These are phyloP conservation scores for Lepidotrigona ventralis DNA, from an alignment of 1,140 invertebrate genomes.

Conservation along the genomic window DNA sequence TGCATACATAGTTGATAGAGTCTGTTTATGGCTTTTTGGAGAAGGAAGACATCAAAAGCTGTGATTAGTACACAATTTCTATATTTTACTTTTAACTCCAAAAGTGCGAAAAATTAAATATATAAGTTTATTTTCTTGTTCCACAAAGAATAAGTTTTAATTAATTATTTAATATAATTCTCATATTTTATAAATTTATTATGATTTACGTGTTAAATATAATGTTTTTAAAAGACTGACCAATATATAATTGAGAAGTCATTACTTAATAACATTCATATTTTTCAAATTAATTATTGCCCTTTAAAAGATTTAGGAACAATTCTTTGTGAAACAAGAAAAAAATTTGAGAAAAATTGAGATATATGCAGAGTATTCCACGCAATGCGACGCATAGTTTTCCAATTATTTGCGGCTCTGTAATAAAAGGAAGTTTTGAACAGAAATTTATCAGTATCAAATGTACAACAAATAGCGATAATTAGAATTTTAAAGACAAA, in stretches of 20 bases:
- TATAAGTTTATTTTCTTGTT: slow-evolving; percentile 53
- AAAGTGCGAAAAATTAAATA: slow-evolving; percentile 30
- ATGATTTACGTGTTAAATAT: not conserved
- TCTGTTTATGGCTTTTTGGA: slow-evolving; percentile 94
- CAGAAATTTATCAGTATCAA: too few species aligned
- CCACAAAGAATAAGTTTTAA: slow-evolving; percentile 28
- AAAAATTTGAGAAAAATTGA: not conserved
- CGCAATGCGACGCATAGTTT: too few species aligned
- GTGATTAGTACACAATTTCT: slow-evolving; percentile 67
- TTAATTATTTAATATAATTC: too few species aligned
- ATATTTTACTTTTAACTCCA: slow-evolving; percentile 2
- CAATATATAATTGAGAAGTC: not conserved
- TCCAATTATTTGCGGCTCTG: too few species aligned
- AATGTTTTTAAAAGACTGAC: slow-evolving; percentile 36
- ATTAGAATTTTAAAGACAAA: too few species aligned
- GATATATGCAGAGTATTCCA: too few species aligned
- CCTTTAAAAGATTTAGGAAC: not conserved
- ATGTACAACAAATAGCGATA: too few species aligned
- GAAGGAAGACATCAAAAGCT: slow-evolving; percentile 82
- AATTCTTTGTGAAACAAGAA: slow-evolving; percentile 34
- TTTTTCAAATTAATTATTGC: not conserved
- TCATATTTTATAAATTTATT: not conserved
- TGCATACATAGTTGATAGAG: slow-evolving; percentile 90
- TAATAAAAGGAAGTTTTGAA: too few species aligned
- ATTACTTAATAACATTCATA: slow-evolving; percentile 3